phyloP scores from a whole-genome alignment of 2,797 vertebrate species.

The Gymnodraco acuticeps region DNA sequence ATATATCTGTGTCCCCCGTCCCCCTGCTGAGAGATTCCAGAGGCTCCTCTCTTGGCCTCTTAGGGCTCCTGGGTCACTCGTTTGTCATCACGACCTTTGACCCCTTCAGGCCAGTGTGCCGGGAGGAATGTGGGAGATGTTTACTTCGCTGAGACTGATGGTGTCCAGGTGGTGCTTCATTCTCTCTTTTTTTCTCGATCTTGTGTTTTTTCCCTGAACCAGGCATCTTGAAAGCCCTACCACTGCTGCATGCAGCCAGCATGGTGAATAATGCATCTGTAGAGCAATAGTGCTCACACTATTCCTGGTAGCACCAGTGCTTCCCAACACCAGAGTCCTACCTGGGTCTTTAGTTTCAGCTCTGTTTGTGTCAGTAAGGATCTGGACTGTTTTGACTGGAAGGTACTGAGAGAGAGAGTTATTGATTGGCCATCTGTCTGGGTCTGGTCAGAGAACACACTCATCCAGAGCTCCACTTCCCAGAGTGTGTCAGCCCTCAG shows the following conservation, averaged over 20 bases:
- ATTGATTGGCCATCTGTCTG: conserved; percentile 73
- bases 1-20: conserved; percentile 74
- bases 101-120: conserved; percentile 93
- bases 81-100: conserved; percentile 96
- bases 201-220: conserved; percentile 58
- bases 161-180: conserved; percentile 93
- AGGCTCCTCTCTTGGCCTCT: conserved; percentile 90
- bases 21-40: conserved; percentile 96
- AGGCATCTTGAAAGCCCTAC: conserved; percentile 54
- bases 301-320: not conserved
- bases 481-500: conserved; percentile 59
- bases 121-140: conserved; percentile 96
- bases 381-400: conserved; percentile 57
- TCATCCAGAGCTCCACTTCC: conserved; percentile 65
- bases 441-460: conserved; percentile 52
- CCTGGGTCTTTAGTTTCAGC: conserved; percentile 17
- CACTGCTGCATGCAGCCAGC: conserved; percentile 32
- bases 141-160: conserved; percentile 97
- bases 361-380: conserved; percentile 38
- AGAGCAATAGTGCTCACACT: not conserved
- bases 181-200: conserved; percentile 64
- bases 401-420: conserved; percentile 53
- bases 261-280: conserved; percentile 41
- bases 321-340: not conserved
- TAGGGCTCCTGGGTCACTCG: conserved; percentile 92